These are phyloP conservation scores for Neoseiulus cucumeris DNA, from an alignment of 1,140 invertebrate genomes.

Conservation along the genomic window DNA sequence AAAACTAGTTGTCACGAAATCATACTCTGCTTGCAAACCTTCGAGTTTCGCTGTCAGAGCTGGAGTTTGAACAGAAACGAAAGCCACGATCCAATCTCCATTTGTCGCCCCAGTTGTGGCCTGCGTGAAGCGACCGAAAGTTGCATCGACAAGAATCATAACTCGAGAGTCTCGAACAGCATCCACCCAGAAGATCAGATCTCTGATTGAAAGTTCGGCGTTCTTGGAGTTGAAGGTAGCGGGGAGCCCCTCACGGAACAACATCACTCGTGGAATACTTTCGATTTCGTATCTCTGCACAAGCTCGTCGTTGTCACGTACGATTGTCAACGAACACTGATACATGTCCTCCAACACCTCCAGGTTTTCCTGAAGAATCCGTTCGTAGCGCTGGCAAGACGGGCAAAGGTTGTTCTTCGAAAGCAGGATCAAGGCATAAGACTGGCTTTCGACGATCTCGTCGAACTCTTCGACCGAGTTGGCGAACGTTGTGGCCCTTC, in stretches of 20 bases:
- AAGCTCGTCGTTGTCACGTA: background rate
- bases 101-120: constrained; percentile 73
- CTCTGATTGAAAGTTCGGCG: background rate
- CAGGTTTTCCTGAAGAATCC: background rate
- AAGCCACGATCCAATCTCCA: constrained; percentile 83
- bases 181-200: constrained; percentile 31
- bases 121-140: constrained; percentile 83
- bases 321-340: constrained; percentile 1
- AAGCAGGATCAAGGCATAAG: background rate
- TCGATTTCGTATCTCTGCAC: background rate
- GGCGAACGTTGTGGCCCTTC: background rate
- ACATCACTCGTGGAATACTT: background rate
- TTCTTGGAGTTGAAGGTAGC: background rate
- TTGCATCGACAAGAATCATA: constrained; percentile 61
- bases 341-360: background rate
- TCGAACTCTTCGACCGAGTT: background rate
- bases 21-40: background rate
- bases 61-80: constrained; percentile 24
- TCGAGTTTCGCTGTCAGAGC: background rate
- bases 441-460: background rate
- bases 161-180: constrained; percentile 54
- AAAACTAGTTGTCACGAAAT: background rate
- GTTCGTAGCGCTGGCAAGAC: background rate
- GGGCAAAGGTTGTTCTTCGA: background rate
- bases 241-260: background rate